A percentile compares a stretch with the other conserved stretches of the same genome.
Evolutionary conservation across 2,113 vertebrate genomes (phyloP).

Genomic region (Pseudorectes ferrugineus): DNA sequence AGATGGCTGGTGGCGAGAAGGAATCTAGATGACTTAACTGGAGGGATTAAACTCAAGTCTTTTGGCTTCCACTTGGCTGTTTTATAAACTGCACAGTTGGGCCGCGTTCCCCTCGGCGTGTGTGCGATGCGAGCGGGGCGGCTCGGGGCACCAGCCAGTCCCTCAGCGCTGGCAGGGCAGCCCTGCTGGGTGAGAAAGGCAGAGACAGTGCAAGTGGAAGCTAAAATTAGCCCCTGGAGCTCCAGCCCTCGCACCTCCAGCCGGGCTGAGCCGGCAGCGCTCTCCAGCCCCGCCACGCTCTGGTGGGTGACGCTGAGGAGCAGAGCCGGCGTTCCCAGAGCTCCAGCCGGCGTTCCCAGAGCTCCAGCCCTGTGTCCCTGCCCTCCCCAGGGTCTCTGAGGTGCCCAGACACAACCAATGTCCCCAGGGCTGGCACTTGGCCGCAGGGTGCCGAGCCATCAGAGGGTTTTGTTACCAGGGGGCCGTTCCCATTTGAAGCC

Average conservation of each 20-base stretch:
- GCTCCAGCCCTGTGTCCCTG: background rate
- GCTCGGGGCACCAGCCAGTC: background rate
- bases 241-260: background rate
- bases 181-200: background rate
- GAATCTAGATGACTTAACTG: slow-evolving; percentile 61
- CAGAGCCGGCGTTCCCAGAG: fast-evolving
- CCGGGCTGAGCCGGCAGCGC: fast-evolving
- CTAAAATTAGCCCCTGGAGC: background rate
- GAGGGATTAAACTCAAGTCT: slow-evolving; percentile 38
- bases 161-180: background rate
- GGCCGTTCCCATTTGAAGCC: background rate
- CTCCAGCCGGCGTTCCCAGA: background rate
- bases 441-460: fast-evolving
- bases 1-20: slow-evolving; percentile 47
- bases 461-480: fast-evolving
- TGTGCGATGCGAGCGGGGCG: background rate
- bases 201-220: background rate
- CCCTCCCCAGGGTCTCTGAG: background rate
- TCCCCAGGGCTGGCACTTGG: fast-evolving
- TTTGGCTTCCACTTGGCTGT: slow-evolving; percentile 48
- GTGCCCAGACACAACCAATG: fast-evolving
- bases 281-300: fast-evolving
- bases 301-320: background rate
- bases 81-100: background rate
- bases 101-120: background rate